Evolutionary conservation across 2,113 vertebrate genomes (phyloP), one percentile per base, ranked within the genome.

Genomic region (Arvicanthis niloticus): DNA sequence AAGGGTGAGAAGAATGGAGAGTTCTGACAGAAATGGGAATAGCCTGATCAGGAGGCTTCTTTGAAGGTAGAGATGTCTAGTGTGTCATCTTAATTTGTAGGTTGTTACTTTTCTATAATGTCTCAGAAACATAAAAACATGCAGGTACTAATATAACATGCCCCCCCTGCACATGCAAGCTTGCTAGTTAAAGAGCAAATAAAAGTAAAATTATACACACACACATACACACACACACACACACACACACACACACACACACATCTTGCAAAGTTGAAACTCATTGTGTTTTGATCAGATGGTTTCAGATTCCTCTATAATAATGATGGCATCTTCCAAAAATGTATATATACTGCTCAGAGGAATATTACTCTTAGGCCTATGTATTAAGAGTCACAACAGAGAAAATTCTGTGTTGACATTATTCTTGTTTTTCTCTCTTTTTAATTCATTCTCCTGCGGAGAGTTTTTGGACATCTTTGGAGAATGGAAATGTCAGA

Each of bases 241-340:
- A 60, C 62, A n/a, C 26, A 40, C 42, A 62, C 13, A 65, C 37
- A 8, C 15, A 48, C 26, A 68, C 9, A 53, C 17, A 60, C 15
- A 34, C 68, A 42, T 3, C 10, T 56, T 89, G 65, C 34, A 90
- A 94, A 88, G 70, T 40, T 45, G 40, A 96, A 53, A 75, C 90
- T 94, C 51, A 88, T 29, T 94, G 51, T 70, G 15, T n/a, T 97
- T 96, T 80, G 91, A 82, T 92, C 67, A 88, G 53, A 86, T n/a
- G 24, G 42, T 34, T 88, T 88, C 89, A 97, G 85, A 92, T 81
- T 62, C 12, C 62, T 84, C 17, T 89, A 31, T 60, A 84, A 75
- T 51, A 60, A 95, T 13, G 62, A 75, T 45, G 56, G 42, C 11
- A 40, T 89, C 70, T 92, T 86, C 90, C 7, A 76, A 88, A 88